phyloP scores from a whole-genome alignment of 2,113 vertebrate genomes.

The Microtus ochrogaster region DNA sequence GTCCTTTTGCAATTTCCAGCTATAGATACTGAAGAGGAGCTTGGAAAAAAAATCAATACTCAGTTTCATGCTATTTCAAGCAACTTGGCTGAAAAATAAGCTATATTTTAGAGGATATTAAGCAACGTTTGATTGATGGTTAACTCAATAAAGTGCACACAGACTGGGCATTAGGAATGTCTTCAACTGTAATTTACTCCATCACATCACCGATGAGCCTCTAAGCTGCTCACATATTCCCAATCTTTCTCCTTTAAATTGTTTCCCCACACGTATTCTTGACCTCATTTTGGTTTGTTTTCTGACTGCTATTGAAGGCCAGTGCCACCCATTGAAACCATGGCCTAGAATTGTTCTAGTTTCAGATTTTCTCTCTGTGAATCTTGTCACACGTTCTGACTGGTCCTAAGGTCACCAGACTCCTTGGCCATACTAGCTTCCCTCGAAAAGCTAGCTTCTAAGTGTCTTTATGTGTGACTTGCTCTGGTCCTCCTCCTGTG shows the following conservation, averaged over 20 bases:
- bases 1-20: constrained; percentile 49
- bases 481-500: constrained; percentile 10
- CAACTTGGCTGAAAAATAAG: constrained; percentile 11
- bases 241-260: not conserved
- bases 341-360: not conserved
- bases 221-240: not conserved
- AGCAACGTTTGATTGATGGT: not conserved
- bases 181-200: not conserved
- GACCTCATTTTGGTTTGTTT: not conserved
- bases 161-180: not conserved
- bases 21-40: constrained; percentile 16
- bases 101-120: not conserved
- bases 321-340: not conserved
- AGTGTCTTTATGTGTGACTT: constrained; percentile 5
- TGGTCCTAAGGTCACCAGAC: not conserved
- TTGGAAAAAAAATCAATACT: constrained; percentile 37
- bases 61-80: constrained; percentile 33
- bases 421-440: not conserved
- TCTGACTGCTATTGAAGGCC: not conserved
- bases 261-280: not conserved
- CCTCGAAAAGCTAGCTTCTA: not conserved
- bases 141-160: constrained; percentile 15
- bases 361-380: not conserved
- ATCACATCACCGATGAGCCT: not conserved
- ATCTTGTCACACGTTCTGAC: not conserved